These are phyloP conservation scores for Procambarus clarkii DNA, from an alignment of 1,140 invertebrate genomes.

Conservation along the genomic window DNA sequence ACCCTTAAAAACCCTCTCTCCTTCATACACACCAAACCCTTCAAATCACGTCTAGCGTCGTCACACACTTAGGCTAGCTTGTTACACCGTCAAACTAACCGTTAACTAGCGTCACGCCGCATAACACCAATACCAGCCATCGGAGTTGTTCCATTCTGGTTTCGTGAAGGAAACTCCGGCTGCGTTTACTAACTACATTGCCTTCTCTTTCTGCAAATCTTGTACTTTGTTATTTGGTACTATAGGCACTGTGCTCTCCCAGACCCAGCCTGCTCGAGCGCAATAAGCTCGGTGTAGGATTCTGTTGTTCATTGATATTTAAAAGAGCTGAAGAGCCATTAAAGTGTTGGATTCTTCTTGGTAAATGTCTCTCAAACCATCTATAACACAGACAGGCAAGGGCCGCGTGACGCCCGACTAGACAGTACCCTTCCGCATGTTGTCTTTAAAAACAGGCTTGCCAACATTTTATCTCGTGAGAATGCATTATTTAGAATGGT, in stretches of 20 bases:
- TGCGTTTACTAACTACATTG: conserved; percentile 1
- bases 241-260: not conserved
- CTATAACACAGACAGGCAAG: not conserved
- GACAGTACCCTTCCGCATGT: conserved; percentile 12
- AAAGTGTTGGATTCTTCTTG: not conserved
- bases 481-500: not conserved
- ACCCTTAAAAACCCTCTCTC: not conserved
- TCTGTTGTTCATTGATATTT: not conserved
- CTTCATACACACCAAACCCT: not conserved
- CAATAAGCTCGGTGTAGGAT: not conserved
- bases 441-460: conserved; percentile 8
- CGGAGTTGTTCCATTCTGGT: not conserved
- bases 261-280: not conserved
- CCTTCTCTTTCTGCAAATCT: conserved; percentile 5
- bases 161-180: not conserved
- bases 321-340: not conserved
- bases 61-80: not conserved
- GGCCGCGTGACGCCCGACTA: not conserved
- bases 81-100: not conserved
- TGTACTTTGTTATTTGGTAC: conserved; percentile 20
- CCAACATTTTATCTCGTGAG: not conserved
- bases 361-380: not conserved
- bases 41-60: not conserved
- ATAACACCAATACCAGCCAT: not conserved
- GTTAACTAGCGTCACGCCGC: not conserved